Evolutionary conservation across 2,797 vertebrate genomes (phyloP), one percentile per base, ranked within the genome.

Genomic region (Coendou prehensilis): DNA sequence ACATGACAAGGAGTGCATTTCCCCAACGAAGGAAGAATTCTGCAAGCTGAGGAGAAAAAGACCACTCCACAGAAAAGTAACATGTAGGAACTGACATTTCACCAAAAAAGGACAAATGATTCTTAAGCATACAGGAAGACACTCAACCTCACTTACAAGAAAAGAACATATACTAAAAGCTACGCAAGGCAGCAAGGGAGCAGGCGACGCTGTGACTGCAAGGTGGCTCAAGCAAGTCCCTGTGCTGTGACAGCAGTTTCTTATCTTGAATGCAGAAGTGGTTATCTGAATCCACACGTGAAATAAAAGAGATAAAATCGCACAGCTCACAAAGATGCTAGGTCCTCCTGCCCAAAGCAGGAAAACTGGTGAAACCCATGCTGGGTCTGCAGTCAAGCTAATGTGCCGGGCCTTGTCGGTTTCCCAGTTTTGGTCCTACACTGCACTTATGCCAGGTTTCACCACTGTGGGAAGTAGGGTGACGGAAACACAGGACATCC

Each of bases 161-260:
- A 79, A 94, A 88, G 10, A 91, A 50, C n/a, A 22, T 14, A 54
- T 69, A 95, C 56, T 89, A 93, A 88, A 73, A 94, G 63, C 41
- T 63, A 75, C 0, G 79, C 30, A 37, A 26, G 37, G 63, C 30
- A 73, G 41, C 56, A 50, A 41, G n/a, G 23, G 28, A 6, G 9
- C 22, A 15, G 9, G 15, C 5, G 5, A 50, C 14, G n/a, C 30
- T 14, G 9, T 86, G 81, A 59, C 30, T 41, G 80, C 14, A 20
- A 18, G 28, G 50, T 1, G 18, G 23, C 23, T 87, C n/a, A 23
- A 57, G 6, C 8, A 28, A 91, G 75, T 50, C 63, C 56, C 52
- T 22, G 2, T 5, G n/a, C 9, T 41, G 61, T 6, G 30, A 67
- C 5, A 28, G 54, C 54, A 54, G 10, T 7, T 93, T 57, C 52